Base-by-base conservation (phyloP, 2,888 invertebrate genomes). In the Andricus curvator region DNA sequence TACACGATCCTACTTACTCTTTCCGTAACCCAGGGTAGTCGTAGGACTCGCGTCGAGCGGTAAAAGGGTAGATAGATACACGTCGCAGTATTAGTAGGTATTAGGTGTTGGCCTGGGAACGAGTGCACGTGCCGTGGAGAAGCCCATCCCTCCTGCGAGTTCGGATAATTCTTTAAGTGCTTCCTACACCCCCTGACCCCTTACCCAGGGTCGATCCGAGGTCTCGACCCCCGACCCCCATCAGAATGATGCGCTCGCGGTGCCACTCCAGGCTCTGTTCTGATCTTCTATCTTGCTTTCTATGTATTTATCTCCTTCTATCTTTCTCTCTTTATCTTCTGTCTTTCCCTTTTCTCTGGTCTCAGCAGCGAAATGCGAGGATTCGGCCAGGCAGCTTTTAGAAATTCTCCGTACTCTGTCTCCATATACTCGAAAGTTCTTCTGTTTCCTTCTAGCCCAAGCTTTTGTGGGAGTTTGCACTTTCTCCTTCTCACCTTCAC, bases 111-210 rank as follows among this genome's bases (percentile, higher is more conserved):
- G 92, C 91, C 92, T 92, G 92, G 92, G 92, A 92, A 92, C 88
- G 88, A 86, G 88, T 88, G 92, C 92, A 92, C 92, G 90, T 92
- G 92, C 90, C 89, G 84, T 87, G 86, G 88, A 88, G 88, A 88
- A 90, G 88, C 88, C 90, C 87, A 84, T 85, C 85, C 85, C 85
- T 86, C 82, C 86, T 83, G 88, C 88, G 91, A 90, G 91, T 91
- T 92, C 91, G 90, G 92, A 92, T 92, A 92, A 92, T 92, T 92
- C 92, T 92, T 92, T 92, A 92, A 92, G 92, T 92, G 92, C 92
- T 92, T 91, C 91, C 90, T 91, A 89, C 88, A 88, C 86, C 88
- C 88, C 84, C 82, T 84, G 81, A 81, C 82, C 81, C 82, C 80
- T 82, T 80, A 80, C 81, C 79, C 81, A 78, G 80, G 79, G 80